Base-by-base conservation (phyloP, 2,797 vertebrate species). In the Hafferia zeledoni region DNA sequence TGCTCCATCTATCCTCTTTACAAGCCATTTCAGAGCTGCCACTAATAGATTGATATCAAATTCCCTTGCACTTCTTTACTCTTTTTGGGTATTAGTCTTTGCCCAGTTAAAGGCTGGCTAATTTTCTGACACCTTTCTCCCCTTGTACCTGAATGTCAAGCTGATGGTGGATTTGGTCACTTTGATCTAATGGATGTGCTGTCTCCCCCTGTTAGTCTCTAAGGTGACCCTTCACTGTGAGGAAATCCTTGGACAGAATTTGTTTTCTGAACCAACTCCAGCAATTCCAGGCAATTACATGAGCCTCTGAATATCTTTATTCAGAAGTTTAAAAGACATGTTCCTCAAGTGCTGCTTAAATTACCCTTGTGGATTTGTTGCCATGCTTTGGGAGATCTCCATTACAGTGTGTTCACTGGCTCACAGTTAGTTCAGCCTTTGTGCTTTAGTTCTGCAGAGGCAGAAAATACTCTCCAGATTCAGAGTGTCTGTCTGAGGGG, bases 231-330 rank as follows among this genome's bases (percentile, higher is more conserved):
- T 91, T 87, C 39, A 8, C 33, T 83, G 84, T 23, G 61, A 88
- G 84, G 63, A 94, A 95, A 78, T 67, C 50, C 84, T 86, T 18
- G 57, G 79, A 50, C 82, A 96, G 87, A 86, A 64, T 86, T 93
- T 94, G 90, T 89, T 90, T 95, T 95, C 95, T 87, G 84, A 94
- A 81, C 78, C 17, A 84, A 52, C 91, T 93, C 89, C 55, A 69
- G 95, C 94, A 94, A 81, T 41, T 78, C 69, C 79, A 85, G 41
- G 92, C 94, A 95, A 94, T 95, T 95, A 93, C 82, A 83, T 1
- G 28, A 95, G 82, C 55, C 71, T 77, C 76, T 75, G 72, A 80
- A 76, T 89, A 39, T 93, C 92, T 92, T 93, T 90, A 77, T 89
- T 93, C 92, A 89, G 82, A 83, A 83, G 84, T 92, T 94, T 80